Evolutionary conservation across 92 coral and sea anemone species (phyloP), one percentile per base, ranked within the genome.

Genomic region (Epizoanthus illoricatus): DNA sequence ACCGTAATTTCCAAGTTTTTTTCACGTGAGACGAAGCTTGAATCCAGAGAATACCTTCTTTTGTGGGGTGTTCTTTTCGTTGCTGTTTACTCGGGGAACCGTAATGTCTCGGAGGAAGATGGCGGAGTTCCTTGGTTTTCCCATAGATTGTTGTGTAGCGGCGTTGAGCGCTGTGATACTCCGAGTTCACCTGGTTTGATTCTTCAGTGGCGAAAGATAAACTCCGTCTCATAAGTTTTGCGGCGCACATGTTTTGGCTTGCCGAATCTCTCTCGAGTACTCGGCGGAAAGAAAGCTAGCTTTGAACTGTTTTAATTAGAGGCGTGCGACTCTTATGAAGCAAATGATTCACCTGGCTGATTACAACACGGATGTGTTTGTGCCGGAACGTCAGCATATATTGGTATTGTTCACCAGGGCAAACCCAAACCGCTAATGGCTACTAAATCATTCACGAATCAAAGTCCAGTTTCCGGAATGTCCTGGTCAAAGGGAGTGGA

Each of bases 41-140:
- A 78, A 78, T 58, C 45, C 82, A 78, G 17, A 78, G 41, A 78
- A 78, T 62, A 15, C 82, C 82, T 42, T 78, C 82, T 72, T 78
- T 78, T 64, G 40, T 63, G 5, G 72, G 82, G 23, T 66, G 23
- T 3, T 21, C 60, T 7, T 63, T 78, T 21, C 82, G 82, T 45
- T 45, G 36, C 36, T 28, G 56, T 11, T 52, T 52, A 52, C 2
- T 11, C 10, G 56, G 56, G 3, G 56, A 41, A 43, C 82, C 82
- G 71, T 78, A 78, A 58, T 63, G 65, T 23, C 82, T 69, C 43
- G 15, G 82, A 2, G 82, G 82, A 42, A 78, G 82, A 33, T 78
- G 64, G 0, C 72, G 82, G 12, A 52, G 13, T n/a, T 43, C 71
- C 42, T 55, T 62, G 16, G 42, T 63, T 61, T 78, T 78, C 40